These are phyloP conservation scores for Pseudopipra pipra DNA, from an alignment of 2,113 vertebrate genomes.

Conservation along the genomic window DNA sequence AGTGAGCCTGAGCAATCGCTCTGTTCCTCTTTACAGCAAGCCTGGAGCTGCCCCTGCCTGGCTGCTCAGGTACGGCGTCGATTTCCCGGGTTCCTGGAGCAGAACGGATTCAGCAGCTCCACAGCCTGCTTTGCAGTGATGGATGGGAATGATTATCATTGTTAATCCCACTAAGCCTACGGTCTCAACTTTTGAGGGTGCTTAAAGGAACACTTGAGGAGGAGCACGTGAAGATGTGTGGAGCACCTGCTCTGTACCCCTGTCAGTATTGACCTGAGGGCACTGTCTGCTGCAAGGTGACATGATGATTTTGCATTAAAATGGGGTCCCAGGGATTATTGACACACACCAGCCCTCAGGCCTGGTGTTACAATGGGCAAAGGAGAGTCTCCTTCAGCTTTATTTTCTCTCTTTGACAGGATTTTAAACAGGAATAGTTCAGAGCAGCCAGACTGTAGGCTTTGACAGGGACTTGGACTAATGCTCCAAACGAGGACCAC, in stretches of 20 bases:
- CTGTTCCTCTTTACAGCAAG: not conserved
- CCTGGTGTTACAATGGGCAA: not conserved
- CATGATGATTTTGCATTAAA: not conserved
- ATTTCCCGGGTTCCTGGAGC: not conserved
- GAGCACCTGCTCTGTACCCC: not conserved
- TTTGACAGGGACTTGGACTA: fast-evolving
- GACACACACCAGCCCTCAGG: not conserved
- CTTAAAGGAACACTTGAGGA: not conserved
- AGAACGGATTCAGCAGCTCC: fast-evolving
- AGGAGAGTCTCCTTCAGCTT: not conserved
- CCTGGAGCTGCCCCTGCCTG: not conserved
- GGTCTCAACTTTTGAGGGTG: not conserved
- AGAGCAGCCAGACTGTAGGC: not conserved
- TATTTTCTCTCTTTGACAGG: not conserved
- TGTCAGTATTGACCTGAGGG: not conserved
- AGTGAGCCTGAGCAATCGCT: not conserved
- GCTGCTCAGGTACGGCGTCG: not conserved
- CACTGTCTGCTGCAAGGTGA: not conserved
- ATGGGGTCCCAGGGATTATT: not conserved
- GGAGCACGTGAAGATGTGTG: not conserved
- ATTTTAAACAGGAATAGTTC: not conserved
- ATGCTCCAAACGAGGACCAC: not conserved
- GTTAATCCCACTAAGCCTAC: not conserved
- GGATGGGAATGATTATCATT: not conserved
- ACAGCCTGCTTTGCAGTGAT: not conserved